Evolutionary conservation across 2,888 invertebrate genomes (phyloP).

Genomic region (Drosophila rellima): DNA sequence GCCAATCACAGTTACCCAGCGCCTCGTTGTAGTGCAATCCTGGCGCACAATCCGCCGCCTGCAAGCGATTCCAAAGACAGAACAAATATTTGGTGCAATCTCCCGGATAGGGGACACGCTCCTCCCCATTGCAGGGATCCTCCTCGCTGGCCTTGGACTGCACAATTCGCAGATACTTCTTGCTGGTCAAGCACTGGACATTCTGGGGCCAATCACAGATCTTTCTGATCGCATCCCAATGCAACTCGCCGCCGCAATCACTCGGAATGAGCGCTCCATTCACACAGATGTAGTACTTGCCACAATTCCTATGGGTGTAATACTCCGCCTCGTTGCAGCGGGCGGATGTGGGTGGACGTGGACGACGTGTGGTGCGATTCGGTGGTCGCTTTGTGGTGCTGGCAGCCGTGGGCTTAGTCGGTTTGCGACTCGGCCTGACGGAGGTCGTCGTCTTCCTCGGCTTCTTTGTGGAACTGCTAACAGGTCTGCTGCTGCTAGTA

Average conservation of each 20-base stretch:
- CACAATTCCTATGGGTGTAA: constrained; percentile 91
- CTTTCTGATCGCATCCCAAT: constrained; percentile 89
- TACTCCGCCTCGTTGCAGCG: constrained; percentile 91
- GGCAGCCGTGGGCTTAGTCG: constrained; percentile 31
- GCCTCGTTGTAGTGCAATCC: constrained; percentile 91
- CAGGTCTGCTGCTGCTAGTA: constrained; percentile 55
- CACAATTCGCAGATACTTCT: constrained; percentile 80
- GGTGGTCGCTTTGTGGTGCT: constrained; percentile 51
- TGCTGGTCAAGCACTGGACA: constrained; percentile 87
- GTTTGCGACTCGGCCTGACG: constrained; percentile 47
- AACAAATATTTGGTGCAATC: constrained; percentile 92
- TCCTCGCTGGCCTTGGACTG: constrained; percentile 84
- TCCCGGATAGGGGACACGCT: constrained; percentile 88
- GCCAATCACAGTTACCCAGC: constrained; percentile 91
- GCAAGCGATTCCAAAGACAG: constrained; percentile 92
- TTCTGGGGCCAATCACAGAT: constrained; percentile 92
- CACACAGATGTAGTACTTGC: constrained; percentile 92
- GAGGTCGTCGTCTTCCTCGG: constrained; percentile 51
- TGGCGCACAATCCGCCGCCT: constrained; percentile 90
- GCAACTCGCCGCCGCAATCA: constrained; percentile 91
- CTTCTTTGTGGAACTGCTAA: constrained; percentile 34
- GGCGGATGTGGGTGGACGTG: constrained; percentile 57
- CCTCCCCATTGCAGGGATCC: constrained; percentile 88
- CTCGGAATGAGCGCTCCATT: constrained; percentile 90
- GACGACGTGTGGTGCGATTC: constrained; percentile 50